These are phyloP conservation scores for Drosophila hydei DNA, from an alignment of 1,140 invertebrate species.

Conservation along the genomic window DNA sequence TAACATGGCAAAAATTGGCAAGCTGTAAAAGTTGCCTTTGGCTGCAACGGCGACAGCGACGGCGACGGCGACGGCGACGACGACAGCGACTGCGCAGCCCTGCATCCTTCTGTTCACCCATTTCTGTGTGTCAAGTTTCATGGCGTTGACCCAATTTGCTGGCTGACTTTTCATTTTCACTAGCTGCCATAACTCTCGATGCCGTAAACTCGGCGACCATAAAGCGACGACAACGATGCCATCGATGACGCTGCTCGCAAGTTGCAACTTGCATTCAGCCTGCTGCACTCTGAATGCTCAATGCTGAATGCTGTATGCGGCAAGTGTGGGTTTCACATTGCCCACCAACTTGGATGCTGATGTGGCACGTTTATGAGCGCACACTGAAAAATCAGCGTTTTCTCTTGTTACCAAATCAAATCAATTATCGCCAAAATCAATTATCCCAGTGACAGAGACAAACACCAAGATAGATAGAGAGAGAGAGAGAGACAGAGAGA, in stretches of 20 bases:
- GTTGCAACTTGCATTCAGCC: neutral
- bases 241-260: slow-evolving; percentile 31
- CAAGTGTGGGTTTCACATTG: slow-evolving; percentile 22
- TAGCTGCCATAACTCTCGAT: slow-evolving; percentile 49
- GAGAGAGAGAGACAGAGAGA: neutral
- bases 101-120: slow-evolving; percentile 17
- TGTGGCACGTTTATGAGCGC: slow-evolving; percentile 62
- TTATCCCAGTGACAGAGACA: slow-evolving; percentile 49
- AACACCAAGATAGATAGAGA: neutral
- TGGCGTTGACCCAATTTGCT: slow-evolving; percentile 67
- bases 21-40: slow-evolving; percentile 49
- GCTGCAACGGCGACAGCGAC: neutral
- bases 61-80: neutral
- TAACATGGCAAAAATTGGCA: slow-evolving; percentile 59
- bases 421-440: slow-evolving; percentile 74
- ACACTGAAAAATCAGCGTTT: slow-evolving; percentile 72
- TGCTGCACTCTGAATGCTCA: neutral
- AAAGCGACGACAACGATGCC: slow-evolving; percentile 15
- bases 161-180: slow-evolving; percentile 71
- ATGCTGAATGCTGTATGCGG: neutral
- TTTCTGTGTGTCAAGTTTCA: slow-evolving; percentile 71
- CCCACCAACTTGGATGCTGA: slow-evolving; percentile 47
- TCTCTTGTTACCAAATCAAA: slow-evolving; percentile 62
- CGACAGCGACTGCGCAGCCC: neutral
- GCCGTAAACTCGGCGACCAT: slow-evolving; percentile 39